Percentiles rank a stretch among this genome's conserved stretches.
These are phyloP conservation scores for Melinaea menophilus DNA, from an alignment of 2,888 invertebrate species.

Conservation along the genomic window DNA sequence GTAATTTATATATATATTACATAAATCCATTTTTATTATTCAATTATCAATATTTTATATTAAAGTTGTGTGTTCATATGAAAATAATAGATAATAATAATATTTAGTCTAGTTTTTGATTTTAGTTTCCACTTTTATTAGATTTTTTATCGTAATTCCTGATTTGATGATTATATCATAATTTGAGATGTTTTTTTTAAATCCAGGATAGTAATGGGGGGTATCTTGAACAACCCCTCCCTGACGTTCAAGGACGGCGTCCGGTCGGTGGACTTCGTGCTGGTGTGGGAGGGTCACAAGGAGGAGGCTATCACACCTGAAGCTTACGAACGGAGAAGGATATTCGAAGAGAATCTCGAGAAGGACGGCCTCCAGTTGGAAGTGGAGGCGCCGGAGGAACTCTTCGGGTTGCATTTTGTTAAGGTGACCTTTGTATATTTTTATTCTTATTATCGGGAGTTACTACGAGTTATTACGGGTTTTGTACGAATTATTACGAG, in stretches of 20 bases:
- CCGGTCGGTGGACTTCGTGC: constrained; percentile 86
- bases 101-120: no score
- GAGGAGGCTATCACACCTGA: constrained; percentile 69
- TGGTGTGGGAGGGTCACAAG: constrained; percentile 84
- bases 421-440: constrained; percentile 70
- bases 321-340: constrained; percentile 70
- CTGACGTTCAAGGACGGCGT: constrained; percentile 84
- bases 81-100: no score
- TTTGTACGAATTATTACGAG: no score
- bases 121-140: no score
- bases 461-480: no score
- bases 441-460: not conserved
- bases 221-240: constrained; percentile 70
- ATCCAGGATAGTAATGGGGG: constrained; percentile 65
- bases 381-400: constrained; percentile 80
- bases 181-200: not conserved
- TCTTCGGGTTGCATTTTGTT: constrained; percentile 84
- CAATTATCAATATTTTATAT: no score
- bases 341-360: constrained; percentile 85
- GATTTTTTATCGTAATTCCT: no score
- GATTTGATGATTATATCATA: no score
- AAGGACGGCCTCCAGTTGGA: constrained; percentile 87
- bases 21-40: no score
- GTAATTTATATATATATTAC: no score
- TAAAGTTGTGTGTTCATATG: no score